Evolutionary conservation across 30 jellyfish, hydroid and myxozoan species (phyloP).

Genomic region (Mastigias papua): DNA sequence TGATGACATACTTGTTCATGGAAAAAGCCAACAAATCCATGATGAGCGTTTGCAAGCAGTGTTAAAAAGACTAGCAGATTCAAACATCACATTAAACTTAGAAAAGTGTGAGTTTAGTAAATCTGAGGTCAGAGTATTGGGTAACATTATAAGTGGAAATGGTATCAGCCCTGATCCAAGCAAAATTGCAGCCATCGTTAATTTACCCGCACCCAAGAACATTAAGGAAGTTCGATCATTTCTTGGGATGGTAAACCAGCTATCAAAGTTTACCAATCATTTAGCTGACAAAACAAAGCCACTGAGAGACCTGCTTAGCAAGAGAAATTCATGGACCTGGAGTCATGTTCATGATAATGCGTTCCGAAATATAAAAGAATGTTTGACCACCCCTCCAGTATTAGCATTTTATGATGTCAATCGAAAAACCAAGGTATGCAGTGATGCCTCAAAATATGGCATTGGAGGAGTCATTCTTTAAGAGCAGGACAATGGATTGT

Average conservation of each 20-base stretch:
- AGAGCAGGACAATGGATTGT: no score
- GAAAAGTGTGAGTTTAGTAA: not conserved
- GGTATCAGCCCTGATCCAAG: conserved; percentile 7
- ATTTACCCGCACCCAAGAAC: not conserved
- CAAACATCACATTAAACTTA: not conserved
- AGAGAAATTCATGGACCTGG: not conserved
- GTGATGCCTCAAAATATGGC: no score
- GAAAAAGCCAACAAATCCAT: conserved; percentile 5
- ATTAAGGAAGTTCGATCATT: not conserved
- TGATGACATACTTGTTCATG: conserved; percentile 27
- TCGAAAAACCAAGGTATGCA: no score
- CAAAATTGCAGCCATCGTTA: not conserved
- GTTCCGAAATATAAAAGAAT: no score
- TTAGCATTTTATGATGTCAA: no score
- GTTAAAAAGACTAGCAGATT: not conserved
- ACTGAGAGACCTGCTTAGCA: not conserved
- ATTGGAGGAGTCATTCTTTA: no score
- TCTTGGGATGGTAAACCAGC: conserved; percentile 8
- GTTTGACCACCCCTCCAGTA: no score
- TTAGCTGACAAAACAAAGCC: not conserved
- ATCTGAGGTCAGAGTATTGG: not conserved
- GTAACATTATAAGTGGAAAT: not conserved
- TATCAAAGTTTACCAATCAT: not conserved
- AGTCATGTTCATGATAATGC: not conserved
- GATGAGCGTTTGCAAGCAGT: conserved; percentile 13